Conservation (phyloP, 2,888 invertebrate species). For the Spodoptera picta region DNA sequence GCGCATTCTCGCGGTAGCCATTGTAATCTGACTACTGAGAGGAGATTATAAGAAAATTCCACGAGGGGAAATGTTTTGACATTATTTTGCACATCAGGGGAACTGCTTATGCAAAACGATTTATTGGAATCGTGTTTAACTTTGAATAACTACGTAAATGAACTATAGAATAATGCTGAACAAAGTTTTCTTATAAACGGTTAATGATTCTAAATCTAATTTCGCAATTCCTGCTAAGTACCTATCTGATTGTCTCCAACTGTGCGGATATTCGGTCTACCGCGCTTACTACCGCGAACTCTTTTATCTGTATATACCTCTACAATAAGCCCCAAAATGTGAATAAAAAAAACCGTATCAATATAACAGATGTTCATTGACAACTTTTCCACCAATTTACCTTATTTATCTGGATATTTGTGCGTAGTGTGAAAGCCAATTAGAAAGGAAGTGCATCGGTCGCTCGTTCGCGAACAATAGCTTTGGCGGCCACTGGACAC, state of each 20-base stretch:
- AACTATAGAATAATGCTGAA: no score
- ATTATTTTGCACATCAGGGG: conserved; percentile 38
- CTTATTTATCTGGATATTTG: conserved; percentile 61
- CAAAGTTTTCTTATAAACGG: no score
- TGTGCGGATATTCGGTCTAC: conserved; percentile 49
- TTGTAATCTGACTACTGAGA: conserved; percentile 72
- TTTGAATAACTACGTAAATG: no score
- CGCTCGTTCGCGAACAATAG: conserved; percentile 74
- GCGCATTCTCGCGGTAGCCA: conserved; percentile 73
- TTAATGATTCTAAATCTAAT: no score
- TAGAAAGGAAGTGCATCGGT: conserved; percentile 76
- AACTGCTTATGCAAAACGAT: conserved; percentile 17
- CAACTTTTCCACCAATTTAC: conserved; percentile 52
- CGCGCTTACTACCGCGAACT: conserved; percentile 34
- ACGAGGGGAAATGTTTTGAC: conserved; percentile 52
- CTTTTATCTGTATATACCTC: conserved; percentile 46
- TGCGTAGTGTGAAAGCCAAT: conserved; percentile 79
- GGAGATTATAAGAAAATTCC: conserved; percentile 60
- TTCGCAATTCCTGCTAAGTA: neutral
- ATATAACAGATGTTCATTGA: conserved; percentile 42
- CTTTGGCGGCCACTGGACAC: conserved; percentile 71
- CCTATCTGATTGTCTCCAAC: conserved; percentile 28
- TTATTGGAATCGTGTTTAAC: neutral
- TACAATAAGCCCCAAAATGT: conserved; percentile 31
- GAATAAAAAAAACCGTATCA: conserved; percentile 38